Base-by-base conservation (phyloP, 2,113 vertebrate species). In the Sapayoa aenigma region DNA sequence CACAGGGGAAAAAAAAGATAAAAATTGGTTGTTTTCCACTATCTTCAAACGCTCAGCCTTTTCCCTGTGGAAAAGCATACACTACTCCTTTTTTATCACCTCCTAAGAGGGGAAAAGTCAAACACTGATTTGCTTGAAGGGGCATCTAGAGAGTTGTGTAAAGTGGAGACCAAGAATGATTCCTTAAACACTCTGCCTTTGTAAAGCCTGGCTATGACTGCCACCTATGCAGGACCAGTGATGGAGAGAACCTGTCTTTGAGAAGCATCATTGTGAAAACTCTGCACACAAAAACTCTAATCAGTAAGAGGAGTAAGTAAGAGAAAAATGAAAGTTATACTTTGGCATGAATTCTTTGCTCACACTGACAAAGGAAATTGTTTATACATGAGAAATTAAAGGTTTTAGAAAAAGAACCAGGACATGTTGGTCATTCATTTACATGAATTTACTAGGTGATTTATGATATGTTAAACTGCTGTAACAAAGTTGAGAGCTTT, bases 321-420 rank as follows among this genome's bases (percentile, higher is more conserved):
- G 0, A 73, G 33, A 44, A 55, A 58, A 88, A 87, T 24, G 1
- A 27, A 58, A 62, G 8, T 39, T 30, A 69, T 21, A 28, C 44
- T 60, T 47, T 14, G 10, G 19, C 6, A 27, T 9, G 4, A 80
- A 22, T 35, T 77, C 15, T 28, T 37, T 18, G 11, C n/a, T 42
- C 17, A 52, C 9, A 31, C 12, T 39, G 71, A 78, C 12, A 39
- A 49, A 41, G 73, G 20, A 84, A 88, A 94, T 11, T 22, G 33
- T 88, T 68, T 62, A 63, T 11, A 47, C 17, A 69, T 50, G 63
- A 96, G 71, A 97, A 93, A 75, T 46, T 33, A 58, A 46, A 93
- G n/a, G 27, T 59, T 76, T 78, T 76, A 90, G 18, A 50, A 80
- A 56, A 94, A 27, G 59, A 72, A 73, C 85, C 56, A 17, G 27